Base-by-base conservation (phyloP, 2,113 vertebrate genomes). In the Platysteira castanea region DNA sequence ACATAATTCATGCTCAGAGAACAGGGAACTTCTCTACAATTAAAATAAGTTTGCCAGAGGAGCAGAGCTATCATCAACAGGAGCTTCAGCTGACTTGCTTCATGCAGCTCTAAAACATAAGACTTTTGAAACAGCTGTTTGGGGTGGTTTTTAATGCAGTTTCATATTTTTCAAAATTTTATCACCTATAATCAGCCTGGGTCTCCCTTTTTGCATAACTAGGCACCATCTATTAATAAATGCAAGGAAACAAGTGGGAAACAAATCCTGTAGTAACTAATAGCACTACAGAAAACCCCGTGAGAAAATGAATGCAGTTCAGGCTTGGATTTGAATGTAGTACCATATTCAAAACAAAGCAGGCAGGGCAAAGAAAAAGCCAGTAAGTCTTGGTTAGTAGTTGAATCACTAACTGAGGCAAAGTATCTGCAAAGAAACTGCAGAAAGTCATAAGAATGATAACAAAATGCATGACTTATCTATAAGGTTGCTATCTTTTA, bases 1-100 rank as follows among this genome's bases (percentile, higher is more conserved):
- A 26, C 7, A 22, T 3, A 90, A 49, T 30, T 70, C 10, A 61
- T 0, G 0, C 22, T 37, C 0, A 1, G 3, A 42, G 17, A 81
- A 31, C 8, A 54, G 2, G 14, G 31, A 33, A n/a, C 75, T 53
- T 46, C 21, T 50, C 42, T 61, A 1, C 5, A 44, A 78, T 35
- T 53, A 37, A 57, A 70, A 42, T 4, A 28, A 68, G 4, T 10
- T 24, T 65, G 28, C 2, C 18, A 49, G 71, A 90, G 26, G 17
- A 78, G 30, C 14, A 64, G 44, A 64, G 30, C 27, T 65, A 26
- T 0, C 4, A 19, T 17, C n/a, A 83, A 3, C 19, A 37, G 24
- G 7, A 91, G 3, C 17, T 74, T 57, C 41, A 73, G 9, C 9
- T 69, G 28, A 50, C 16, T 75, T 11, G 28, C 7, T 74, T 9